Conservation (phyloP, 2,797 vertebrate genomes). For the Bradypodion pumilum region DNA sequence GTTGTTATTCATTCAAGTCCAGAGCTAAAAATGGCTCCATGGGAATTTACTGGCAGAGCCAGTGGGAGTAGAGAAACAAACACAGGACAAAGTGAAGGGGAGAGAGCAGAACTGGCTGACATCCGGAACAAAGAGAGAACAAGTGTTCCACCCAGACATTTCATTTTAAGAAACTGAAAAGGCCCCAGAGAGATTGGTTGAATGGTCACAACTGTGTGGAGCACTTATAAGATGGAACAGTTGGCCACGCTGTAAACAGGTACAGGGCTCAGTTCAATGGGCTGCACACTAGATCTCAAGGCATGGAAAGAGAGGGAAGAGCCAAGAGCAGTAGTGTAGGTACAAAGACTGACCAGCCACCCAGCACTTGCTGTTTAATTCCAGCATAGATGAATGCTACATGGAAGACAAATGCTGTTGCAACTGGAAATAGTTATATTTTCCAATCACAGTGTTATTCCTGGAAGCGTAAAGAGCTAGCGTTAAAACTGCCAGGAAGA, state of each 20-base stretch:
- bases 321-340: neutral
- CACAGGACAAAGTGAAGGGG: constrained; percentile 11
- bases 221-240: neutral
- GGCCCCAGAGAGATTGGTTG: neutral
- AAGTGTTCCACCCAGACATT: constrained; percentile 32
- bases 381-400: neutral
- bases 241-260: neutral
- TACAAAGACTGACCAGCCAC: neutral
- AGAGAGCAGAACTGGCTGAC: neutral
- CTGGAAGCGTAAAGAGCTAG: neutral
- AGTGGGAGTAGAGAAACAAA: constrained; percentile 29
- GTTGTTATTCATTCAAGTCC: constrained; percentile 33
- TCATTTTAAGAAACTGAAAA: neutral
- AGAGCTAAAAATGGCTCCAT: constrained; percentile 70
- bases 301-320: neutral
- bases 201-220: constrained; percentile 2
- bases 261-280: neutral
- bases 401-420: neutral
- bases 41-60: constrained; percentile 62
- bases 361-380: neutral
- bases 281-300: neutral
- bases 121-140: constrained; percentile 10
- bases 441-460: neutral
- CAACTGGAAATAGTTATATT: neutral
- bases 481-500: neutral